Percentiles rank a stretch among this genome's conserved stretches.
phyloP scores from a whole-genome alignment of 2,888 invertebrate genomes.

The Phragmatobia fuliginosa region DNA sequence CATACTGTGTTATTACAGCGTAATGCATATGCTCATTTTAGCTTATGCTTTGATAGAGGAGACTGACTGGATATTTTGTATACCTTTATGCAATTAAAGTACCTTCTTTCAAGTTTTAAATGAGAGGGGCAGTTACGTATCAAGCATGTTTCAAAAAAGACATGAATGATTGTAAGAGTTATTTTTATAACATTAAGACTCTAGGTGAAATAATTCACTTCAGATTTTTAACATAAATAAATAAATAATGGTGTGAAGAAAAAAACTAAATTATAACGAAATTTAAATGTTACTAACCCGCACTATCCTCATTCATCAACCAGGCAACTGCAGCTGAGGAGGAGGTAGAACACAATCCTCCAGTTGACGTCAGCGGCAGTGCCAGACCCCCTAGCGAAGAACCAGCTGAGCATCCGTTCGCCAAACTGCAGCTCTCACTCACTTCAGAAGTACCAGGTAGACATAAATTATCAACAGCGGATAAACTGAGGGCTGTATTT shows the following conservation, averaged over 20 bases:
- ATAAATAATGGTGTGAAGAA: neutral
- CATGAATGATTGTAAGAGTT: neutral
- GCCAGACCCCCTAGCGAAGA: constrained; percentile 70
- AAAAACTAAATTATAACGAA: too few relatives aligned
- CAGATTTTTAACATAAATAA: neutral
- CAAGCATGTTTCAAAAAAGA: too few relatives aligned
- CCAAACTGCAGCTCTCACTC: constrained; percentile 73
- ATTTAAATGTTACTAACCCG: constrained; percentile 63
- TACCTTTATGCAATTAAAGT: too few relatives aligned
- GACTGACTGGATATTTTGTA: too few relatives aligned
- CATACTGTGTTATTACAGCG: too few relatives aligned
- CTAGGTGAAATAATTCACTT: neutral
- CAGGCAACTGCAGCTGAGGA: constrained; percentile 83
- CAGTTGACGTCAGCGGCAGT: constrained; percentile 76
- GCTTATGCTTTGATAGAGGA: too few relatives aligned
- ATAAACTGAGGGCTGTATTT: constrained; percentile 54
- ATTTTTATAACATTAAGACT: neutral
- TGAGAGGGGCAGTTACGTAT: too few relatives aligned
- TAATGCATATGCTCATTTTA: too few relatives aligned
- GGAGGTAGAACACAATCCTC: constrained; percentile 78
- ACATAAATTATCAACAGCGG: constrained; percentile 67
- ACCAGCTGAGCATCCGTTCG: constrained; percentile 79
- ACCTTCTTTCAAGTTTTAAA: too few relatives aligned
- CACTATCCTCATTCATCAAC: constrained; percentile 86
- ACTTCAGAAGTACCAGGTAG: constrained; percentile 66